phyloP scores from a whole-genome alignment of 2,888 invertebrate genomes.

The Hyposoter didymator region DNA sequence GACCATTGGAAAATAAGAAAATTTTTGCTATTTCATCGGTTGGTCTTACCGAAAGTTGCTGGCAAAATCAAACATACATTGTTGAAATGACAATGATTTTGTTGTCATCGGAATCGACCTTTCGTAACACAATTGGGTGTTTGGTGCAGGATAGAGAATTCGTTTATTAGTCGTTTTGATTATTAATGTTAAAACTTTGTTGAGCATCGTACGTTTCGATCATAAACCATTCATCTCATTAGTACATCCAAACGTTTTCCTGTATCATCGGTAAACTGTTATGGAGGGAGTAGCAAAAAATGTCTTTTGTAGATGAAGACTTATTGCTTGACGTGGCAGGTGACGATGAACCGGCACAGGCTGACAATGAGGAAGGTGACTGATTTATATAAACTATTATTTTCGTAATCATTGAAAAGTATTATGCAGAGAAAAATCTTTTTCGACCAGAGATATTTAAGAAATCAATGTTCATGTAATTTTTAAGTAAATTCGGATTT shows the following conservation, averaged over 20 bases:
- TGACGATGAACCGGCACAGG: constrained; percentile 42
- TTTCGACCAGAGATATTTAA: not conserved
- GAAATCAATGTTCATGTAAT: not conserved
- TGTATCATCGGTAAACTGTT: not conserved
- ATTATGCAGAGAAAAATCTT: not conserved
- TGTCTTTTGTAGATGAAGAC: constrained; percentile 64
- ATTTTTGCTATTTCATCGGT: too few relatives aligned
- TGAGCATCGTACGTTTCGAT: constrained; percentile 2
- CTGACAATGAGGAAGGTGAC: constrained; percentile 62
- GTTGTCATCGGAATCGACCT: too few relatives aligned
- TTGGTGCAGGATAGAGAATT: not conserved
- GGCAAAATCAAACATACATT: too few relatives aligned
- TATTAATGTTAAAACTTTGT: not conserved
- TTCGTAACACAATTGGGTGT: not conserved
- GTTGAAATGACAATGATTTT: too few relatives aligned
- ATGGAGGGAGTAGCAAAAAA: constrained; percentile 34
- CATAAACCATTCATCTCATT: constrained; percentile 62
- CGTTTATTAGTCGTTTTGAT: not conserved
- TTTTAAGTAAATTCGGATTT: constrained; percentile 24
- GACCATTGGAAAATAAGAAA: too few relatives aligned
- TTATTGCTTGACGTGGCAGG: constrained; percentile 42
- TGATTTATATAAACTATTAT: constrained; percentile 20
- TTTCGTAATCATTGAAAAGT: not conserved
- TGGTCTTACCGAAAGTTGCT: too few relatives aligned
- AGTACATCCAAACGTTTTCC: not conserved